Conservation (phyloP, 2,113 vertebrate genomes). For the Anhinga anhinga region DNA sequence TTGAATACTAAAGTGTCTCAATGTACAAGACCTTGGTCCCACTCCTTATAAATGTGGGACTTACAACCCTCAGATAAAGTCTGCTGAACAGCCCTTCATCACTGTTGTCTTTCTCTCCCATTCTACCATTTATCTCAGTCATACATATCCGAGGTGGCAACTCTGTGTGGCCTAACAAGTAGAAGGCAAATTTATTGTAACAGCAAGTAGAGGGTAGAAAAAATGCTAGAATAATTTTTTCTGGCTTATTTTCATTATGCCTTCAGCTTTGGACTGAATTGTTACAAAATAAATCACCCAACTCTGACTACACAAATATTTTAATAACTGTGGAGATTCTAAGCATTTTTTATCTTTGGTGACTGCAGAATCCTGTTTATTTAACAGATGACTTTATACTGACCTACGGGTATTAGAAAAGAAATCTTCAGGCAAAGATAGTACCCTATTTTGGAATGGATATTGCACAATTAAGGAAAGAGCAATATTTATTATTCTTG, state of each 20-base stretch:
- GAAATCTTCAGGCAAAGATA: not conserved
- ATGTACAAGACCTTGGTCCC: not conserved
- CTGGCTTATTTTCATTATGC: not conserved
- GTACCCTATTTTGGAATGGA: not conserved
- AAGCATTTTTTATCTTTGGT: not conserved
- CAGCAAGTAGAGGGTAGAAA: not conserved
- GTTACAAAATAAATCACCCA: not conserved
- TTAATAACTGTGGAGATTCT: not conserved
- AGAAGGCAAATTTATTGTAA: not conserved
- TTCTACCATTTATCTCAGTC: not conserved
- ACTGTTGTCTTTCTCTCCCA: not conserved
- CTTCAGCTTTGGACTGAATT: not conserved
- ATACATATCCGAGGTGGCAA: not conserved
- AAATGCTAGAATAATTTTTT: not conserved
- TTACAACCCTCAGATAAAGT: not conserved
- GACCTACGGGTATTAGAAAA: not conserved
- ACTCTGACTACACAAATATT: not conserved
- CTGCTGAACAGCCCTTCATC: not conserved
- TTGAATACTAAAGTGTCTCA: not conserved
- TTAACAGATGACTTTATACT: not conserved
- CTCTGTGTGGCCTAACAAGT: not conserved
- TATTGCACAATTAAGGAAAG: constrained; percentile 1
- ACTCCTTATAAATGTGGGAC: not conserved
- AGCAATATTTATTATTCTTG: constrained; percentile 4
- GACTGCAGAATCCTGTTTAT: not conserved